A percentile compares a stretch with the other conserved stretches of the same genome.
These are phyloP conservation scores for Mionectes macconnelli DNA, from an alignment of 2,113 vertebrate genomes.

Conservation along the genomic window DNA sequence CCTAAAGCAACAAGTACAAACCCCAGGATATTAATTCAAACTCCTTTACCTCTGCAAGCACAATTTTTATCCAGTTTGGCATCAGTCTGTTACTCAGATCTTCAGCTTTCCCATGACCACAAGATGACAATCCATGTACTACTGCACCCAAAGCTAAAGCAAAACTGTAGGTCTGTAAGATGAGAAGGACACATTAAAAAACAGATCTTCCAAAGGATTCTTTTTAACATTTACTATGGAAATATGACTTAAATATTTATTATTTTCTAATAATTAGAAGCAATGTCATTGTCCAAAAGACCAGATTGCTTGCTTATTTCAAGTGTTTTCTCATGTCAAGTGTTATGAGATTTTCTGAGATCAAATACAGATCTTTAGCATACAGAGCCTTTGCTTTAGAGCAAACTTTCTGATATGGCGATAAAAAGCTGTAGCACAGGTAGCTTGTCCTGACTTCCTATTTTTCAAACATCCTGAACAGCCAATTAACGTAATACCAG, in stretches of 20 bases:
- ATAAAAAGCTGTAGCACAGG: not conserved
- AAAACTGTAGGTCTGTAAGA: conserved; percentile 86
- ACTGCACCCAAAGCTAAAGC: conserved; percentile 87
- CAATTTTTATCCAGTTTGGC: conserved; percentile 86
- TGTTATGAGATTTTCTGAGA: not conserved
- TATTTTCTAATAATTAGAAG: not conserved
- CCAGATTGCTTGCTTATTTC: not conserved
- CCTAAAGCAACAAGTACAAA: not conserved
- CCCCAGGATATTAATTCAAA: not conserved
- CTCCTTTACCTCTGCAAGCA: conserved; percentile 84
- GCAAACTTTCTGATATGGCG: not conserved
- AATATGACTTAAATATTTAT: not conserved
- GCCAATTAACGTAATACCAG: not conserved
- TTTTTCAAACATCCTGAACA: not conserved
- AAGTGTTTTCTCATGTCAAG: not conserved
- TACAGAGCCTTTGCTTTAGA: not conserved
- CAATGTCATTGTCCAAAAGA: not conserved
- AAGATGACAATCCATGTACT: conserved; percentile 85
- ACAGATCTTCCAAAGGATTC: not conserved
- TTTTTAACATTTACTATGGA: not conserved
- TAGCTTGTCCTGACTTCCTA: not conserved
- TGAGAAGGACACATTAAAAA: conserved; percentile 3
- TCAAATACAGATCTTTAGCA: not conserved
- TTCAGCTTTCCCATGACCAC: conserved; percentile 91
- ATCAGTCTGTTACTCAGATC: conserved; percentile 85